Evolutionary conservation across 2,888 invertebrate species (phyloP).

Genomic region (Atethmia centrago): DNA sequence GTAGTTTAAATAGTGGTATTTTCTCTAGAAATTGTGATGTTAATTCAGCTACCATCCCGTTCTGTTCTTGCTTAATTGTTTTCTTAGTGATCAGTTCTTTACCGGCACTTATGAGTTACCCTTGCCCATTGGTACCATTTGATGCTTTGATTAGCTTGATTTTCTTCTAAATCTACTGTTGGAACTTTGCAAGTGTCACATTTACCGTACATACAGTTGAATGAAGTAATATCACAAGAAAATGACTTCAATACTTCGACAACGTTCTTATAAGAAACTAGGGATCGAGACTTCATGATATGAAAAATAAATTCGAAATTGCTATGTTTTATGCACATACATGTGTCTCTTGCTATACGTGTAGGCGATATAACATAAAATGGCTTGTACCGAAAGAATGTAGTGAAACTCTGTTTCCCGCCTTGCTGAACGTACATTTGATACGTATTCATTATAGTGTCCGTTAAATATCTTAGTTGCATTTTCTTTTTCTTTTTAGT

Average conservation of each 20-base stretch:
- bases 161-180: too few species aligned
- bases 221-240: conserved; percentile 11
- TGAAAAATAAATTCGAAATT: conserved; percentile 8
- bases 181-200: conserved; percentile 8
- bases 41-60: conserved; percentile 17
- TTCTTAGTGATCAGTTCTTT: conserved; percentile 21
- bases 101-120: conserved; percentile 9
- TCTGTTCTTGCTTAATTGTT: conserved; percentile 19
- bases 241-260: background rate
- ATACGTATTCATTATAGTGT: background rate
- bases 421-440: conserved; percentile 4
- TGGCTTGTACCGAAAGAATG: conserved; percentile 1
- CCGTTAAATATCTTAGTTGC: conserved; percentile 6
- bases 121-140: conserved; percentile 13
- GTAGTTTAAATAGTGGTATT: conserved; percentile 18
- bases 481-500: conserved; percentile 9
- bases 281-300: background rate
- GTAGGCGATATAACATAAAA: conserved; percentile 3
- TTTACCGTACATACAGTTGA: conserved; percentile 8
- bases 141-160: conserved; percentile 6
- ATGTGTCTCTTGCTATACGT: background rate
- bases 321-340: conserved; percentile 13
- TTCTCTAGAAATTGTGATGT: conserved; percentile 6
- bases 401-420: conserved; percentile 2
- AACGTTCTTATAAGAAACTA: conserved; percentile 13